Evolutionary conservation across 53 echinoderm and acorn worm genomes (phyloP).

Genomic region (Astropecten irregularis): DNA sequence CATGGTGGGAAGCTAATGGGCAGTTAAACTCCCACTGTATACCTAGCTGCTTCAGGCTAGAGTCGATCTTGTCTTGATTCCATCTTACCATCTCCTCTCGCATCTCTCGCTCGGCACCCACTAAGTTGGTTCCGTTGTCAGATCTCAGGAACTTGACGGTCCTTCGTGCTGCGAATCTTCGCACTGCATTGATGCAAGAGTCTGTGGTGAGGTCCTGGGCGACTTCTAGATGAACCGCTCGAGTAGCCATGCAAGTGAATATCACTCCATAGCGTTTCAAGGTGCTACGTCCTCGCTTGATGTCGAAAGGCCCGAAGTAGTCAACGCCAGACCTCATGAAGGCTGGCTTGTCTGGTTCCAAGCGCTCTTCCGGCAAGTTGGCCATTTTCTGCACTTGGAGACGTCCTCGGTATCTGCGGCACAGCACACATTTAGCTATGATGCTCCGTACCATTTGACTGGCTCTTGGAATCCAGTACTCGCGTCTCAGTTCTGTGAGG

Average conservation of each 20-base stretch:
- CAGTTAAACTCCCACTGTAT: conserved; percentile 72
- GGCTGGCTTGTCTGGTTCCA: conserved; percentile 60
- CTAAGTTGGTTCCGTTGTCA: conserved; percentile 37
- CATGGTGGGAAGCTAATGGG: conserved; percentile 63
- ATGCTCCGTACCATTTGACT: conserved; percentile 22
- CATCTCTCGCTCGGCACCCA: conserved; percentile 42
- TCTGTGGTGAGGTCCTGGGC: conserved; percentile 49
- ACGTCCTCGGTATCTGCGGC: conserved; percentile 34
- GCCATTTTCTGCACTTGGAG: conserved; percentile 75
- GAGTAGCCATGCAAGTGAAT: conserved; percentile 69
- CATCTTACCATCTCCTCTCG: conserved; percentile 13
- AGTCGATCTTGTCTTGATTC: conserved; percentile 49
- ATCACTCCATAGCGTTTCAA: conserved; percentile 74
- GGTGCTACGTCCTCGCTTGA: conserved; percentile 59
- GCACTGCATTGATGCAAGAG: conserved; percentile 69
- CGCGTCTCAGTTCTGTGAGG: conserved; percentile 43
- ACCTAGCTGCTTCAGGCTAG: conserved; percentile 14
- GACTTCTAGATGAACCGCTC: conserved; percentile 72
- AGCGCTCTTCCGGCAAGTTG: conserved; percentile 54
- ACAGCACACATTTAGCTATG: conserved; percentile 57
- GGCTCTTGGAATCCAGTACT: conserved; percentile 69
- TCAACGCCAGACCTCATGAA: conserved; percentile 69
- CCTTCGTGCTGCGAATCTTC: conserved; percentile 71
- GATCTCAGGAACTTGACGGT: conserved; percentile 20
- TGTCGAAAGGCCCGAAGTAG: conserved; percentile 74